Evolutionary conservation across 2,888 invertebrate species (phyloP).

Genomic region (Antheraea assamensis): DNA sequence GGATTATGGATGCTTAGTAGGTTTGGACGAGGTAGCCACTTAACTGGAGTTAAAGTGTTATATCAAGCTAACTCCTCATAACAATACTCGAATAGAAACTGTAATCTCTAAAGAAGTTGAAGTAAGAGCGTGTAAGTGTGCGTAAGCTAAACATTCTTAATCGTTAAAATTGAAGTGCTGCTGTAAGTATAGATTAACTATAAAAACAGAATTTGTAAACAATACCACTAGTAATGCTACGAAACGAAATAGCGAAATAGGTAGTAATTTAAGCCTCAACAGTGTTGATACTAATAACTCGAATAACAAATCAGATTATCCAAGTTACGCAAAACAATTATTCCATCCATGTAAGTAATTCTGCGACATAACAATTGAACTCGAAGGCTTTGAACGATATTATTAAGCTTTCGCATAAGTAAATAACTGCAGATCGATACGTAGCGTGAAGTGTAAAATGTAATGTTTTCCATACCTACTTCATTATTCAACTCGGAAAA

Average conservation of each 20-base stretch:
- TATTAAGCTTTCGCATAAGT: conserved; percentile 28
- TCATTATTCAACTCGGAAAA: conserved; percentile 22
- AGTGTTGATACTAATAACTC: neutral
- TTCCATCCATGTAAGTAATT: neutral
- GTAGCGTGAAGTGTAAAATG: conserved; percentile 22
- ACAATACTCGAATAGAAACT: neutral
- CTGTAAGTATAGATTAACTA: too few species aligned
- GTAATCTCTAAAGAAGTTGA: neutral
- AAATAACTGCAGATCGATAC: conserved; percentile 26
- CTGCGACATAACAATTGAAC: neutral
- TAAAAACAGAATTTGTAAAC: too few species aligned
- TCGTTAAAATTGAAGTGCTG: neutral
- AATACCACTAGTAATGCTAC: neutral
- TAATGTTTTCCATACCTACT: conserved; percentile 24
- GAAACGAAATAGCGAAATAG: too few species aligned
- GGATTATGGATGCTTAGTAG: conserved; percentile 4
- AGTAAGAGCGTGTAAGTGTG: neutral
- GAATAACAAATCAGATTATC: neutral
- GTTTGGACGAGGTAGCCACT: neutral
- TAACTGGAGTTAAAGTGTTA: neutral
- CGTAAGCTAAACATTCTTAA: neutral
- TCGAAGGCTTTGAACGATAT: neutral
- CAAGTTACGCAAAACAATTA: neutral
- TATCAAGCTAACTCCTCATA: neutral
- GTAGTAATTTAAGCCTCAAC: neutral